A percentile compares a stretch with the other conserved stretches of the same genome.
Conservation (phyloP, 2,888 invertebrate genomes). For the Ganaspis brasiliensis region DNA sequence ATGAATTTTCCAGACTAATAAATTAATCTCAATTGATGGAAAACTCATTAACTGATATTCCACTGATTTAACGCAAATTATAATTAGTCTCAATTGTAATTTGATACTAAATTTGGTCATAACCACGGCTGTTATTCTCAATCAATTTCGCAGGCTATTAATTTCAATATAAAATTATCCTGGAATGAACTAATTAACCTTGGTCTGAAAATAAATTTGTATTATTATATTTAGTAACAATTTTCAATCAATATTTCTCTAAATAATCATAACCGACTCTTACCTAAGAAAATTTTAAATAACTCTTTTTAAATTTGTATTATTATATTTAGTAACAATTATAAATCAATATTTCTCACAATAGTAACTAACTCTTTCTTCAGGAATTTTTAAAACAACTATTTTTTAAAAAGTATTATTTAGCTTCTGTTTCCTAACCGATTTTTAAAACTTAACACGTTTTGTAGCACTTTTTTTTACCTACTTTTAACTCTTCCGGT, state of each 20-base stretch:
- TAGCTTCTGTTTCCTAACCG: no score
- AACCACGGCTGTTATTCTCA: not conserved
- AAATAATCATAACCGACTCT: not conserved
- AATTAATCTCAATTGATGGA: not conserved
- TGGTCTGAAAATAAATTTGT: not conserved
- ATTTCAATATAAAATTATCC: not conserved
- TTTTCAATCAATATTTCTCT: not conserved
- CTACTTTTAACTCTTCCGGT: no score
- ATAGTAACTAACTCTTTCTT: no score
- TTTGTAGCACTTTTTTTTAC: no score
- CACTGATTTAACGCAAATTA: not conserved
- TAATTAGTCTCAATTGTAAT: not conserved
- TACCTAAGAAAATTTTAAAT: no score
- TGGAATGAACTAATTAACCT: constrained; percentile 8
- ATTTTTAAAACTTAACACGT: no score
- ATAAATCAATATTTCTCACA: no score
- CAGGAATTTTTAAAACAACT: no score
- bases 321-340: no score
- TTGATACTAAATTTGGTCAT: not conserved
- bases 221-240: not conserved
- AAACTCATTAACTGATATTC: not conserved
- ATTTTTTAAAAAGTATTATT: no score
- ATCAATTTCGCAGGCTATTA: constrained; percentile 3
- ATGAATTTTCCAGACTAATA: not conserved
- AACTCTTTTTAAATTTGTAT: no score